phyloP scores from a whole-genome alignment of 2,113 vertebrate genomes.

The Mustelus asterias region DNA sequence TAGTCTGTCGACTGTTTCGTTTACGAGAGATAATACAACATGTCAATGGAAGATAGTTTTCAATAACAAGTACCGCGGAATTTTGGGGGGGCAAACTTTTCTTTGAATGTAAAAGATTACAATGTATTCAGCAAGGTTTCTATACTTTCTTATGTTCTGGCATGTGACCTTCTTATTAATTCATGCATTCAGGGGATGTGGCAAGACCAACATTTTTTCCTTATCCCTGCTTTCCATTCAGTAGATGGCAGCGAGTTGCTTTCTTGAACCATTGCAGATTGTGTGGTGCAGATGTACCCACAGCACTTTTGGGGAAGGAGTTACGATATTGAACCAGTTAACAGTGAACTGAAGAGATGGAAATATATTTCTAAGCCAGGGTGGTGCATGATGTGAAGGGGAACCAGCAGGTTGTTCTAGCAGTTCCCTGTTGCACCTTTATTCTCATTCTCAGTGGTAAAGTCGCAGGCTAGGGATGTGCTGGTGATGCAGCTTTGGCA shows the following conservation, averaged over 20 bases:
- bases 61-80: neutral
- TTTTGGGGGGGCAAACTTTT: neutral
- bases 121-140: neutral
- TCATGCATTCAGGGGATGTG: neutral
- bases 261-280: neutral
- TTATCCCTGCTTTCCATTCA: neutral
- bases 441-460: neutral
- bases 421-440: neutral
- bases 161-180: neutral
- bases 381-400: neutral
- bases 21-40: neutral
- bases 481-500: neutral
- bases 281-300: neutral
- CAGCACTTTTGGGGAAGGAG: neutral
- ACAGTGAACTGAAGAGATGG: neutral
- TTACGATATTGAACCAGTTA: neutral
- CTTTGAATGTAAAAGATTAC: neutral
- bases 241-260: neutral
- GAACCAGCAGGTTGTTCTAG: neutral
- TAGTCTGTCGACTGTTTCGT: neutral
- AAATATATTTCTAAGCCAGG: neutral
- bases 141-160: neutral
- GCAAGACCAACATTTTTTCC: neutral
- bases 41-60: neutral
- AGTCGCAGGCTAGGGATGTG: neutral